A percentile compares a stretch with the other conserved stretches of the same genome.
Evolutionary conservation across 2,797 vertebrate genomes (phyloP).

Genomic region (Coluber constrictor): DNA sequence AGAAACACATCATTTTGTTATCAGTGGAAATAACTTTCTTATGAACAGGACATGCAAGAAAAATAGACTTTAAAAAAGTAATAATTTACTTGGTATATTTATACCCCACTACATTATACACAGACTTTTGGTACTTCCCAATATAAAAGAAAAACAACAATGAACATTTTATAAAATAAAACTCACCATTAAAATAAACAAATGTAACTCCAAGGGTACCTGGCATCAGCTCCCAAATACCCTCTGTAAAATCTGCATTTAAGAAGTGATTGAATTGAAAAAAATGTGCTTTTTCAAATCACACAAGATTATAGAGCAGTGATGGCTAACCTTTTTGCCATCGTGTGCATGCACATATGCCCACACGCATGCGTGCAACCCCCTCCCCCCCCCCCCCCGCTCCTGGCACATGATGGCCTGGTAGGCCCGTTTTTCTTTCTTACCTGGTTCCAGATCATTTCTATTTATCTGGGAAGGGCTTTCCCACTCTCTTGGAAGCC

Average conservation of each 20-base stretch:
- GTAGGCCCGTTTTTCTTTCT: too few relatives aligned
- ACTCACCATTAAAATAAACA: not conserved
- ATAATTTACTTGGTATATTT: not conserved
- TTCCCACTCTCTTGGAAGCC: too few relatives aligned
- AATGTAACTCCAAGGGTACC: not conserved
- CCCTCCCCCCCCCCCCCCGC: too few relatives aligned
- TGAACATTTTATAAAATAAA: not conserved
- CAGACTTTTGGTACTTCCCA: not conserved
- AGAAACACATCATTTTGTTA: not conserved
- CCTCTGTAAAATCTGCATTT: not conserved
- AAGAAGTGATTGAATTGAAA: not conserved
- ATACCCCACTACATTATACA: not conserved
- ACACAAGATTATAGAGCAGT: not conserved
- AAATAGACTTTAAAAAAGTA: not conserved
- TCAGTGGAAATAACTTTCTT: not conserved
- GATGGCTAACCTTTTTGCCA: too few relatives aligned
- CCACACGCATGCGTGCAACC: too few relatives aligned
- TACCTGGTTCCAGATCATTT: too few relatives aligned
- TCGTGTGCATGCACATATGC: too few relatives aligned
- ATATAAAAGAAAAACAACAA: not conserved
- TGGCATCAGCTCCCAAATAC: not conserved
- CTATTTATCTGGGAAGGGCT: too few relatives aligned
- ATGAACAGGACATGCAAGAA: not conserved
- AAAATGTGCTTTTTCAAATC: not conserved
- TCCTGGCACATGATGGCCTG: too few relatives aligned